Evolutionary conservation across 1,140 invertebrate species (phyloP).

Genomic region (Drosophila micromelanica): DNA sequence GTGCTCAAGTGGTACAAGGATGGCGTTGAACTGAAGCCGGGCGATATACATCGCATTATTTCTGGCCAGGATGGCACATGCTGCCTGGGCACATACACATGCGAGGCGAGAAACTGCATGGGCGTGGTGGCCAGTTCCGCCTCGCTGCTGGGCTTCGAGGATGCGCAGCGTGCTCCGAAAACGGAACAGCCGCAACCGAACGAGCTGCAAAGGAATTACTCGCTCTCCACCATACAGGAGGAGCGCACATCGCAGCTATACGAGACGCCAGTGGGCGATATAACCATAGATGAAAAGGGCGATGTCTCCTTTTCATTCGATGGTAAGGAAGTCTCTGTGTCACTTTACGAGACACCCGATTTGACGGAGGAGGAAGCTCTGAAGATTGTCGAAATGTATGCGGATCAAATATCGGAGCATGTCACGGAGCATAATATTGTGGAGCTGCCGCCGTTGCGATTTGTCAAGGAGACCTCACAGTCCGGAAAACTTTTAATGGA

Average conservation of each 20-base stretch:
- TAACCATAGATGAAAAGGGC: constrained; percentile 91
- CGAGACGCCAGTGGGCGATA: constrained; percentile 91
- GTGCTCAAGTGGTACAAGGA: constrained; percentile 96
- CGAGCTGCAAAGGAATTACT: constrained; percentile 90
- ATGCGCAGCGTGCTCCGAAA: constrained; percentile 86
- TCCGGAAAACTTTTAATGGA: constrained; percentile 95
- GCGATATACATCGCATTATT: constrained; percentile 95
- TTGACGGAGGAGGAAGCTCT: constrained; percentile 95
- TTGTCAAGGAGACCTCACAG: constrained; percentile 94
- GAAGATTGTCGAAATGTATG: constrained; percentile 97
- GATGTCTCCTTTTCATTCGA: constrained; percentile 96
- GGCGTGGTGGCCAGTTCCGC: constrained; percentile 94
- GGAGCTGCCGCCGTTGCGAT: constrained; percentile 94
- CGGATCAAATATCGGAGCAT: constrained; percentile 95
- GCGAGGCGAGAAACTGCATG: constrained; percentile 97
- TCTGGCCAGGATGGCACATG: constrained; percentile 95
- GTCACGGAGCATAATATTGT: constrained; percentile 94
- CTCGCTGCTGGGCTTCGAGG: constrained; percentile 94
- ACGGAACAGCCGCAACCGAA: constrained; percentile 73
- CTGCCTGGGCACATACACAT: constrained; percentile 96
- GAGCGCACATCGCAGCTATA: constrained; percentile 94
- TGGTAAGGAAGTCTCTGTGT: constrained; percentile 95
- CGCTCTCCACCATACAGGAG: constrained; percentile 95
- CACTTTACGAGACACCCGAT: constrained; percentile 95
- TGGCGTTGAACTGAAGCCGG: constrained; percentile 93